Base-by-base conservation (phyloP, 2,888 invertebrate genomes). In the Andrena fulva region DNA sequence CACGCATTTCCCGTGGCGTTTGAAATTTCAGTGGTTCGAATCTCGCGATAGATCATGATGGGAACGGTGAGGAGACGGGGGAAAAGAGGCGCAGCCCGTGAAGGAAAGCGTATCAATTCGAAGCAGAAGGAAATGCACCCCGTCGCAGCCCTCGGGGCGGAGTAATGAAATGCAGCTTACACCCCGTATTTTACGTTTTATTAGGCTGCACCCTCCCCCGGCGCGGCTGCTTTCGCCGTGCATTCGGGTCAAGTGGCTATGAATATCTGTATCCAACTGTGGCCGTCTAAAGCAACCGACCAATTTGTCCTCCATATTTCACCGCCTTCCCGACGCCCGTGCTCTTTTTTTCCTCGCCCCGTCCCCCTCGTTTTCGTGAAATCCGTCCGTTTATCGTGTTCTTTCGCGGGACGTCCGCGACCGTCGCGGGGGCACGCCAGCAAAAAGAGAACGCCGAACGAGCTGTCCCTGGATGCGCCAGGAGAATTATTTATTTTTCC, bases 241-340 rank as follows among this genome's bases (percentile, higher is more conserved):
- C 83, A 90, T 90, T 90, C 88, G 80, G 90, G 89, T 90, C 90
- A 89, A 90, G 86, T 89, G 87, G 85, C 90, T 90, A 90, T 88
- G 89, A 90, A 89, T 90, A 90, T 88, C 88, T 84, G 88, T 88
- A 88, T 88, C 83, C 87, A 88, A 87, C 82, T 79, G 88, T 80
- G 82, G 84, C 85, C 87, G 87, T 83, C 88, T 77, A 81, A 85
- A 85, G 85, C 88, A 87, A 87, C 80, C 85, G 54, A 72, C 80
- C 88, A 86, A 87, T 87, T 87, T 86, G 88, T 87, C 85, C 62
- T 63, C 80, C 84, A 77, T 86, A 83, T 85, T 87, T 86, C 78
- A 82, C 76, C 80, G 72, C 71, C 62, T 67, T 64, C 74, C 67
- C 60, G 48, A 7, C 78, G 42, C n/a, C 33, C 69, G 33, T 50